A percentile compares a stretch with the other conserved stretches of the same genome.
These are phyloP conservation scores for Phengaris arion DNA, from an alignment of 2,888 invertebrate genomes.

Conservation along the genomic window DNA sequence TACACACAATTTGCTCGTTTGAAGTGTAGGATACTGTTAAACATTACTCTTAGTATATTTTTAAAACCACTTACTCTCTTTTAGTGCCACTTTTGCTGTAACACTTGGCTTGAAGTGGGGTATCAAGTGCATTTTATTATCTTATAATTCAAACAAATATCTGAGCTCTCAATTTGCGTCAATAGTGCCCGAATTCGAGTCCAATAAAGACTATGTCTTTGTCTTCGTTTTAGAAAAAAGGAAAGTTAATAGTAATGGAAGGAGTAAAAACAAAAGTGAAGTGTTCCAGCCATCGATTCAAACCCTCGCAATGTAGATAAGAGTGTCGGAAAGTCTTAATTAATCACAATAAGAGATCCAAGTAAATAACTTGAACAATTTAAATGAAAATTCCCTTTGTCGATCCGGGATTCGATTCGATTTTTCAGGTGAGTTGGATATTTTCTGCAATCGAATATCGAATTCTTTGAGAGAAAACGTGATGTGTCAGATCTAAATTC, in stretches of 20 bases:
- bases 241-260: not conserved
- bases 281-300: constrained; percentile 27
- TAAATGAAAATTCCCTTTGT: constrained; percentile 33
- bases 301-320: constrained; percentile 31
- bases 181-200: not conserved
- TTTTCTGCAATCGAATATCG: constrained; percentile 13
- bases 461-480: constrained; percentile 7
- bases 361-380: constrained; percentile 35
- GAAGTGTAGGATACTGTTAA: no score
- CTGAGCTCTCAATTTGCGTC: not conserved
- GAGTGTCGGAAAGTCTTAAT: constrained; percentile 36
- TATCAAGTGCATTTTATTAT: not conserved
- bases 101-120: not conserved
- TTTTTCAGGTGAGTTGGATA: constrained; percentile 32
- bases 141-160: not conserved
- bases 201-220: not conserved
- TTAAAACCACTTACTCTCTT: not conserved
- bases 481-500: not conserved
- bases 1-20: no score
- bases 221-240: not conserved
- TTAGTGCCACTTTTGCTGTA: not conserved
- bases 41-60: no score
- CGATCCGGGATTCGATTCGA: constrained; percentile 30
- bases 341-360: constrained; percentile 39
- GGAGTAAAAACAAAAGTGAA: not conserved